Conservation (phyloP, 2,888 invertebrate genomes). For the Keiferia lycopersicella region DNA sequence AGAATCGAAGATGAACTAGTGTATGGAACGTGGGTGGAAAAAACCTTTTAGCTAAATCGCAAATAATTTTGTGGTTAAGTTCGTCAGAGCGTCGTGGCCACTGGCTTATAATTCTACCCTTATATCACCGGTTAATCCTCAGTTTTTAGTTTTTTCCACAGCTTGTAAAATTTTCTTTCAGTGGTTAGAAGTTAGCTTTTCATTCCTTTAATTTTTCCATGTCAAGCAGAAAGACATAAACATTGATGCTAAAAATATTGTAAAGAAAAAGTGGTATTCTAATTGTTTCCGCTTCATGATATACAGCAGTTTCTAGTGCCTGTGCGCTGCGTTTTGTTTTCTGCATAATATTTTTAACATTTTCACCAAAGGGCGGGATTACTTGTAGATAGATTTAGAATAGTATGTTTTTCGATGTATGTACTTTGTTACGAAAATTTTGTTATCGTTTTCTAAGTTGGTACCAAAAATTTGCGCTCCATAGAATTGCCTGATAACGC, state of each 20-base stretch:
- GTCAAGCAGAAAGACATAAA: too few species aligned
- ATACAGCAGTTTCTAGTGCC: neutral
- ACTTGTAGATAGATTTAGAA: slow-evolving; percentile 17
- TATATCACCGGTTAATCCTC: too few species aligned
- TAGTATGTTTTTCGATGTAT: neutral
- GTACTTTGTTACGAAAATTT: neutral
- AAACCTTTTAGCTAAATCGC: too few species aligned
- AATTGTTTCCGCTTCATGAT: neutral
- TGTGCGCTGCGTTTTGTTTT: neutral
- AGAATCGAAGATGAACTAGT: too few species aligned
- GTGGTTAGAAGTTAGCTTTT: too few species aligned
- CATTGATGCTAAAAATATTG: neutral
- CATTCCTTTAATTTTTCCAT: too few species aligned
- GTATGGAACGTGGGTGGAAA: too few species aligned
- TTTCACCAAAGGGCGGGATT: neutral
- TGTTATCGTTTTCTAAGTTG: neutral
- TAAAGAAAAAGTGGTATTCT: neutral
- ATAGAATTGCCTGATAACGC: neutral
- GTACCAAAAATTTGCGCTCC: too few species aligned
- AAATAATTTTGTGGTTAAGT: too few species aligned
- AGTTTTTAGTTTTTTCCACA: neutral
- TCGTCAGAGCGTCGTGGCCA: too few species aligned
- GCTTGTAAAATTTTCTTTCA: too few species aligned
- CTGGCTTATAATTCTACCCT: too few species aligned
- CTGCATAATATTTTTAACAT: neutral